Base-by-base conservation (phyloP, 23 tunicate genomes). In the Halocynthia aurantium region DNA sequence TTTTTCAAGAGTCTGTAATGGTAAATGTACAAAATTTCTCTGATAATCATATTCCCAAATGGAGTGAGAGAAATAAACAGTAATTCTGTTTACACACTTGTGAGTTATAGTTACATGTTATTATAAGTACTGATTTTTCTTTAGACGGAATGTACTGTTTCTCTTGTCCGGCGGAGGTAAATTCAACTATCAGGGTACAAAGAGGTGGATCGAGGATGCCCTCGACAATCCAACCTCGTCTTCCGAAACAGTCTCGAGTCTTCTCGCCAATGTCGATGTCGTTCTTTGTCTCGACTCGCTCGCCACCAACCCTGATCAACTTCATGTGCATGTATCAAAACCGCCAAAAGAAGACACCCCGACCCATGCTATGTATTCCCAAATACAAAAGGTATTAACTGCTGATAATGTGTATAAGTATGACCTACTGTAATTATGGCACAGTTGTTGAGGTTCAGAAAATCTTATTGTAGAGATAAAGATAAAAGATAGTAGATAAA, bases 291-390 rank as follows among this genome's bases (percentile, higher is more conserved):
- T 92, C 60, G 98, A 92, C 51, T 76, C 85, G 13, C 88, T 92
- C 11, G 79, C 76, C 0, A 53, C 54, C 31, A 53, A 53, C 17
- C 22, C 62, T 13, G 92, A 77, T 11, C 22, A 76, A 51, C 79
- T 92, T 55, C 77, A 83, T 7, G 79, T 92, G 92, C 98, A 92
- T 57, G 98, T 92, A 9, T 92, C 98, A 7, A 92, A 92, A 74
- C 98, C 98, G 7, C 98, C 98, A 11, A 71, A 52, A 7, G 71
- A 78, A 50, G 85, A 85, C 10, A 67, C 91, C 5, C 87, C 63
- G 8, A 84, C 98, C 50, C 68, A 83, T 51, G 55, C 22, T 22
- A 73, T 92, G 55, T 69, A 85, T 64, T 52, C 56, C 13, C 77
- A 86, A 51, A 81, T 92, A 8, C 56, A 87, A 75, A 85, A 78